A percentile compares a stretch with the other conserved stretches of the same genome.
Evolutionary conservation across 2,113 vertebrate species (phyloP).

Genomic region (Ondatra zibethicus): DNA sequence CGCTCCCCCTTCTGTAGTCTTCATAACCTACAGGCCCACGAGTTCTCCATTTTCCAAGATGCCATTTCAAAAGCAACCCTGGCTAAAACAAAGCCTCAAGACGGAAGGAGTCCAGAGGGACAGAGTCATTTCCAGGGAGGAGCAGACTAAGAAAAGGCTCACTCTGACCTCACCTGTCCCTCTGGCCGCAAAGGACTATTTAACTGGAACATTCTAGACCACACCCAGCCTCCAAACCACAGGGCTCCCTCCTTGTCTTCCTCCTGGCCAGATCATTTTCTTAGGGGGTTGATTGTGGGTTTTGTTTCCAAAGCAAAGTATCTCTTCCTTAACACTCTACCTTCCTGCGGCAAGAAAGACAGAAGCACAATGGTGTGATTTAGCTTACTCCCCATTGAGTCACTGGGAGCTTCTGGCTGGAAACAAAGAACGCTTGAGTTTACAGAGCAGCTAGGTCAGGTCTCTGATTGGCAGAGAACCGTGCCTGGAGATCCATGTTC

Average conservation of each 20-base stretch:
- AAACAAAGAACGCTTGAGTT: background rate
- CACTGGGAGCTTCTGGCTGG: background rate
- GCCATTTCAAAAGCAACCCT: slow-evolving; percentile 33
- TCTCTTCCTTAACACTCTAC: slow-evolving; percentile 16
- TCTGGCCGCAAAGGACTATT: background rate
- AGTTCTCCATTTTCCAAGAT: background rate
- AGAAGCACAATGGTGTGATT: background rate
- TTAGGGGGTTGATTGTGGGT: background rate
- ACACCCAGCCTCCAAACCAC: background rate
- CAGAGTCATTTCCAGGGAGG: background rate
- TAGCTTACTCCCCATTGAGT: background rate
- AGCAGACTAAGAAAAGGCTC: background rate
- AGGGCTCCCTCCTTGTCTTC: background rate
- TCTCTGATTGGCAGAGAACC: background rate
- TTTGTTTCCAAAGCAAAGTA: background rate
- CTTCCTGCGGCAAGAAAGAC: slow-evolving; percentile 1
- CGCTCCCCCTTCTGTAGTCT: background rate
- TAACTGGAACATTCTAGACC: background rate
- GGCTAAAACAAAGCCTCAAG: background rate
- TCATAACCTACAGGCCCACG: background rate
- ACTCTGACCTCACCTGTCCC: slow-evolving; percentile 29
- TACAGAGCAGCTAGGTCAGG: background rate
- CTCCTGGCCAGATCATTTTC: background rate
- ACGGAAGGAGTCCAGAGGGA: slow-evolving; percentile 18
- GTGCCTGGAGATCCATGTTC: accelerated